Percentiles rank a stretch among this genome's conserved stretches.
Conservation (phyloP, 2,113 vertebrate species). For the Carassius carassius region DNA sequence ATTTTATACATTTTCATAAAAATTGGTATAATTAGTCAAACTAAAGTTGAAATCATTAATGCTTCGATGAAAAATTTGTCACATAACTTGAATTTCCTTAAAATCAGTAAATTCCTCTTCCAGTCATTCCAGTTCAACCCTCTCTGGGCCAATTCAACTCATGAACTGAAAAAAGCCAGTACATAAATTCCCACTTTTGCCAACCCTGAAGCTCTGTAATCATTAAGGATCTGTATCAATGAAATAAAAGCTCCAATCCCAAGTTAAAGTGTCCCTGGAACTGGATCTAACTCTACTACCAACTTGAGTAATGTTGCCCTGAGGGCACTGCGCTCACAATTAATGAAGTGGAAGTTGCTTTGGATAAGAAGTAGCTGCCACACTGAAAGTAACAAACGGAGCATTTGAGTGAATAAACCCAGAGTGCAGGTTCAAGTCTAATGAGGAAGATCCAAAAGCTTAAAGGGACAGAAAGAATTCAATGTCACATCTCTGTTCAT, state of each 20-base stretch:
- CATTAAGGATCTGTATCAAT: not conserved
- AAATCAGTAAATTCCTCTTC: not conserved
- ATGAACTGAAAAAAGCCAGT: not conserved
- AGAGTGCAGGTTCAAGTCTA: constrained; percentile 19
- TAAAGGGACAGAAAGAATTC: not conserved
- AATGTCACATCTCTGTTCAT: constrained; percentile 22
- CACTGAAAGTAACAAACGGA: not conserved
- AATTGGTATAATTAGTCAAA: not conserved
- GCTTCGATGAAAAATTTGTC: not conserved
- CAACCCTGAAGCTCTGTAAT: not conserved
- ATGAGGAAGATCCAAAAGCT: constrained; percentile 30
- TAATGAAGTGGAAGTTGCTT: constrained; percentile 19
- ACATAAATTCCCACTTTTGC: not conserved
- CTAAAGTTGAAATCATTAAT: not conserved
- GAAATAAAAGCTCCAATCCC: not conserved
- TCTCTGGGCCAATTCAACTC: not conserved
- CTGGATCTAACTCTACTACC: not conserved
- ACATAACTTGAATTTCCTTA: too few species aligned
- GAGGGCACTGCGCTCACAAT: not conserved
- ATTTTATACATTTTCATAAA: too few species aligned
- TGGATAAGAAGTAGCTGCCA: constrained; percentile 20
- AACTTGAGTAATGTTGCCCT: constrained; percentile 28
- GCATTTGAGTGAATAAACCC: constrained; percentile 1
- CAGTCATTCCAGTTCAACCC: not conserved
- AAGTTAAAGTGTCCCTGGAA: constrained; percentile 1